Conservation (phyloP, 2,888 invertebrate species). For the Pseudanteris insignis region DNA sequence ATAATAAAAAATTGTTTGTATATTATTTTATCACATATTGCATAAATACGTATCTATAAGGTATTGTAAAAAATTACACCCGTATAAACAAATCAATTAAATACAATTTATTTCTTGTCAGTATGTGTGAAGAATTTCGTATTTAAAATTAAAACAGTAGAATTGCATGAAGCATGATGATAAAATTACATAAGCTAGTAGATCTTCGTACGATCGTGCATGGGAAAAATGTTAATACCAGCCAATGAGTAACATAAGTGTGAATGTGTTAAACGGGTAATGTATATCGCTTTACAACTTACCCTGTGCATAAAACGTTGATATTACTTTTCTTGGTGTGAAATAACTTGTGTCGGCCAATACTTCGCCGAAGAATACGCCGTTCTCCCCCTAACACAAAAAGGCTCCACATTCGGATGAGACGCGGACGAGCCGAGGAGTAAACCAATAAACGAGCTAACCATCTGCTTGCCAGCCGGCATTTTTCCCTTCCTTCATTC, state of each 20-base stretch:
- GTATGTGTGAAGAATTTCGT: too few species aligned
- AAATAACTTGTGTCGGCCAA: constrained; percentile 37
- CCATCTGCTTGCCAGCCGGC: constrained; percentile 67
- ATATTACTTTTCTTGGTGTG: constrained; percentile 38
- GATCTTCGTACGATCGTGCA: constrained; percentile 3
- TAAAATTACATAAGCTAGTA: not conserved
- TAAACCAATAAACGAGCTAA: constrained; percentile 66
- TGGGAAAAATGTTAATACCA: constrained; percentile 8
- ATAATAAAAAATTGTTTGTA: too few species aligned
- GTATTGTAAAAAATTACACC: too few species aligned
- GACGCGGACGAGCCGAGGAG: constrained; percentile 60
- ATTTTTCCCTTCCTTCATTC: constrained; percentile 52
- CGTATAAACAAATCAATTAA: too few species aligned
- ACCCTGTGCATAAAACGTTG: constrained; percentile 49
- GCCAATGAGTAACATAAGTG: constrained; percentile 17
- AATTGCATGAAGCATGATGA: too few species aligned
- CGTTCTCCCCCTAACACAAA: constrained; percentile 43
- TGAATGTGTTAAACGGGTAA: constrained; percentile 33
- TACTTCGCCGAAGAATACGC: constrained; percentile 36
- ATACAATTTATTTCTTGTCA: too few species aligned
- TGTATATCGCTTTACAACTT: constrained; percentile 39
- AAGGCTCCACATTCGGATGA: constrained; percentile 46
- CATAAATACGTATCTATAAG: too few species aligned
- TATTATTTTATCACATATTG: too few species aligned
- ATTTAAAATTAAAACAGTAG: too few species aligned